These are phyloP conservation scores for Speoplatyrhinus poulsoni DNA, from an alignment of 2,113 vertebrate genomes.

Conservation along the genomic window DNA sequence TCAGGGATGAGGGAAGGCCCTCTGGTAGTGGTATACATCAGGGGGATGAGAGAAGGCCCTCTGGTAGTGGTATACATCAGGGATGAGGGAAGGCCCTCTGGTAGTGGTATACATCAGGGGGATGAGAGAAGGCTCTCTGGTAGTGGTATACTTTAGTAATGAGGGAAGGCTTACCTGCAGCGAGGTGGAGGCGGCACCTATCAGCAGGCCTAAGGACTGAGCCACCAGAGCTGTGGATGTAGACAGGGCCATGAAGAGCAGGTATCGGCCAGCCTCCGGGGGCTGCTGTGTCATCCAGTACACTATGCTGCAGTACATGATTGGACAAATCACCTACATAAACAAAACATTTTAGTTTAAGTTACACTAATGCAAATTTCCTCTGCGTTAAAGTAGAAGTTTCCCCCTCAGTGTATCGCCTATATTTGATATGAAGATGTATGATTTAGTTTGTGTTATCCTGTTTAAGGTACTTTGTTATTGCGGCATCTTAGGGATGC, in stretches of 20 bases:
- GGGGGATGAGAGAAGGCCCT: too few species aligned
- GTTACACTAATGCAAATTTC: constrained; percentile 1
- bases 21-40: too few species aligned
- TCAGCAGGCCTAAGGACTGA: constrained; percentile 93
- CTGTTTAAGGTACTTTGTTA: not conserved
- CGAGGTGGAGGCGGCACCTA: constrained; percentile 94
- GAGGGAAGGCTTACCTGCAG: constrained; percentile 80
- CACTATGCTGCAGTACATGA: constrained; percentile 95
- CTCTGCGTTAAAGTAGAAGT: too few species aligned
- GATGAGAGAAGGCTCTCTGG: too few species aligned
- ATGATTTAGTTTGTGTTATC: not conserved
- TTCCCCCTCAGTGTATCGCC: too few species aligned
- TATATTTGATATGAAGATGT: too few species aligned
- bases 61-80: not conserved
- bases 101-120: too few species aligned
- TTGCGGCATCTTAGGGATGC: too few species aligned
- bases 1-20: not conserved
- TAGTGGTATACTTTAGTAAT: not conserved
- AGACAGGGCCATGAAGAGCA: constrained; percentile 93
- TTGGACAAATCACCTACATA: constrained; percentile 88
- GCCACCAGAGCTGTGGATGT: constrained; percentile 92
- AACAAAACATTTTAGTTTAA: constrained; percentile 9
- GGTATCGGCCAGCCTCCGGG: constrained; percentile 86
- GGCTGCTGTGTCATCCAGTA: constrained; percentile 99
- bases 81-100: not conserved